phyloP scores from a whole-genome alignment of 2,888 invertebrate species.

The Rhamphomyia laevipes region DNA sequence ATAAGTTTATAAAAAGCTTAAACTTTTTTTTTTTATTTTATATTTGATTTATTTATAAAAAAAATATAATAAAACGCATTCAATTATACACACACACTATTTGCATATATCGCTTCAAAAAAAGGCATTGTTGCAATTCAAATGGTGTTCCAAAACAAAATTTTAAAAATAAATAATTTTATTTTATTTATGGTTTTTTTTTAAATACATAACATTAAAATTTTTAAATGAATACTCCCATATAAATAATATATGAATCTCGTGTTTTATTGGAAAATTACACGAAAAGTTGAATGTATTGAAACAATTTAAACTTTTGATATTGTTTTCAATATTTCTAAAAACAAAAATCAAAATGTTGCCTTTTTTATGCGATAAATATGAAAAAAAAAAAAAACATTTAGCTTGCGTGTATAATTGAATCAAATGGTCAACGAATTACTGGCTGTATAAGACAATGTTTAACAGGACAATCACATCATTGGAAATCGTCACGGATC shows the following conservation, averaged over 20 bases:
- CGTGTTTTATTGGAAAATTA: slow-evolving; percentile 19
- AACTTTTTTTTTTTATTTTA: too few species aligned
- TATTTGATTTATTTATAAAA: too few species aligned
- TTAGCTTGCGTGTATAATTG: slow-evolving; percentile 40
- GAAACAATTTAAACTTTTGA: too few species aligned
- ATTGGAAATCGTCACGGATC: slow-evolving; percentile 44
- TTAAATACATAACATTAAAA: too few species aligned
- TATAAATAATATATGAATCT: slow-evolving; percentile 11
- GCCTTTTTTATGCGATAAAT: slow-evolving; percentile 6
- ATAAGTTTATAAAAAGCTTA: too few species aligned
- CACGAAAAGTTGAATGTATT: slow-evolving; percentile 34
- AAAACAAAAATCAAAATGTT: too few species aligned
- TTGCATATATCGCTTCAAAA: slow-evolving; percentile 6
- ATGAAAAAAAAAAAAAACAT: slow-evolving; percentile 23
- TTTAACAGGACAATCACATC: slow-evolving; percentile 39
- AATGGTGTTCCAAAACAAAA: too few species aligned
- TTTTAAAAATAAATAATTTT: too few species aligned
- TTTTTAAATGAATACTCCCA: too few species aligned
- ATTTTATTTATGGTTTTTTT: too few species aligned
- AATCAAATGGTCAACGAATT: slow-evolving; percentile 38
- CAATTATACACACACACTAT: slow-evolving; percentile 12
- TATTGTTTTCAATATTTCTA: too few species aligned
- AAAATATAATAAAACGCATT: neutral
- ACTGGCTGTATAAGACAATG: slow-evolving; percentile 40
- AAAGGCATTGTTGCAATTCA: neutral